phyloP scores from a whole-genome alignment of 2,797 vertebrate genomes.

The Megaceryle alcyon region DNA sequence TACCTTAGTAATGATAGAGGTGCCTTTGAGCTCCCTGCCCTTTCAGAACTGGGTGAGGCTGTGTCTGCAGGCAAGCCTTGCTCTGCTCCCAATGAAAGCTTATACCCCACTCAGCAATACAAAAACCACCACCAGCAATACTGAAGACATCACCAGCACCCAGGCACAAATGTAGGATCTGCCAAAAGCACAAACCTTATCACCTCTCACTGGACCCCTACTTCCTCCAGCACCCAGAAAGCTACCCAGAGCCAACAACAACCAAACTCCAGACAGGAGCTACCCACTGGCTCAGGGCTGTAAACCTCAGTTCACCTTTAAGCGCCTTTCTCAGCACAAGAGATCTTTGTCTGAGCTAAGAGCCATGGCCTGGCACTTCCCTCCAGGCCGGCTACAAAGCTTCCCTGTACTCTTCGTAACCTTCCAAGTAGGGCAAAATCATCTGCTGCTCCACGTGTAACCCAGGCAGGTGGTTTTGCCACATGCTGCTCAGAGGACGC shows the following conservation, averaged over 20 bases:
- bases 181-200: background rate
- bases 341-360: background rate
- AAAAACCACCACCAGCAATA: background rate
- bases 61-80: background rate
- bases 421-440: background rate
- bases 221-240: constrained; percentile 12
- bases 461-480: constrained; percentile 2
- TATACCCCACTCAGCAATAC: background rate
- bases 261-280: constrained; percentile 6
- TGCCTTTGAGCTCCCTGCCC: background rate
- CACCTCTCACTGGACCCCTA: background rate
- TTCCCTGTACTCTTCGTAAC: background rate
- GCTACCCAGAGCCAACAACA: background rate
- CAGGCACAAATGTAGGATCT: background rate
- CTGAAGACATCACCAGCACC: background rate
- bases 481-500: background rate
- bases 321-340: constrained; percentile 33
- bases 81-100: background rate
- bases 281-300: background rate
- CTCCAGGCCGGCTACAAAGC: background rate
- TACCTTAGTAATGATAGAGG: background rate
- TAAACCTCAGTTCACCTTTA: constrained; percentile 45
- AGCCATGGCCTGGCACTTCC: background rate
- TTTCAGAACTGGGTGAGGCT: background rate
- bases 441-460: background rate